These are phyloP conservation scores for Porites evermanni DNA, from an alignment of 92 coral and sea anemone species.

Conservation along the genomic window DNA sequence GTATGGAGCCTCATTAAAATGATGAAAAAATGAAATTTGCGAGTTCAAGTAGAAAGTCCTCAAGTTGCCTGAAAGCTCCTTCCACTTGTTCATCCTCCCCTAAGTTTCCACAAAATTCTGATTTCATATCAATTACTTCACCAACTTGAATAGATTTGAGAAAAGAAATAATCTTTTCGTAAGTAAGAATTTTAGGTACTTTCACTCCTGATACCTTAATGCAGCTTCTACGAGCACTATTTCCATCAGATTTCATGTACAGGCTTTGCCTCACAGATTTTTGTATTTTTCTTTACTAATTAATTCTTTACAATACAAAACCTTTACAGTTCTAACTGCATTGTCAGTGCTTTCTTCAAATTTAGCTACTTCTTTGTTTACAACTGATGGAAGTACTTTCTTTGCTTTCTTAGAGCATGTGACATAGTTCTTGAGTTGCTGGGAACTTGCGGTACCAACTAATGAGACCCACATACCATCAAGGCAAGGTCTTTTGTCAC, in stretches of 20 bases:
- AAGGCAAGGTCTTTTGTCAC: constrained; percentile 62
- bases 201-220: constrained; percentile 50
- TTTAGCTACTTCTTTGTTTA: constrained; percentile 39
- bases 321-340: constrained; percentile 48
- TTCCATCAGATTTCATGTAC: constrained; percentile 56
- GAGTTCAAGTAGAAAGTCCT: constrained; percentile 42
- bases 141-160: constrained; percentile 50
- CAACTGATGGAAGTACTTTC: constrained; percentile 39
- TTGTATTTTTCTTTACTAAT: constrained; percentile 51
- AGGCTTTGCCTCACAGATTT: constrained; percentile 44
- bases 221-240: constrained; percentile 51
- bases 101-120: constrained; percentile 43
- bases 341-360: constrained; percentile 50
- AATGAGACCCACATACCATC: constrained; percentile 67
- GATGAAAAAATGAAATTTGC: constrained; percentile 63
- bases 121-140: constrained; percentile 40
- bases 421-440: constrained; percentile 41
- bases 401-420: constrained; percentile 45
- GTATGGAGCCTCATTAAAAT: constrained; percentile 70
- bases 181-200: constrained; percentile 36
- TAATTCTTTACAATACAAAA: constrained; percentile 47
- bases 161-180: constrained; percentile 47
- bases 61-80: constrained; percentile 58
- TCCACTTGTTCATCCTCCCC: constrained; percentile 45
- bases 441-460: constrained; percentile 44